Base-by-base conservation (phyloP, 2,888 invertebrate genomes). In the Hydraecia micacea region DNA sequence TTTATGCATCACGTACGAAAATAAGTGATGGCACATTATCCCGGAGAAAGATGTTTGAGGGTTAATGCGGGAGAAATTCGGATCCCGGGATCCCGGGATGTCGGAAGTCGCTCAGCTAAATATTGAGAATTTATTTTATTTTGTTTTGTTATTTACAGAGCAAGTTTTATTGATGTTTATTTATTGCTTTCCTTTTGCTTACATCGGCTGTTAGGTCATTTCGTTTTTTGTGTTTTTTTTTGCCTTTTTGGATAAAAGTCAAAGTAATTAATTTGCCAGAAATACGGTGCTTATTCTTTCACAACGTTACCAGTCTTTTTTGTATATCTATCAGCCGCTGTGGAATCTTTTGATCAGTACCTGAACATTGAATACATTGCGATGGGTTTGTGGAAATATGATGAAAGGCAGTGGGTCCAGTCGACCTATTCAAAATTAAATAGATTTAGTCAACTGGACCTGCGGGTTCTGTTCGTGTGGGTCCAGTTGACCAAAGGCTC, bases 11-110 rank as follows among this genome's bases (percentile, higher is more conserved):
- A 94, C 94, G 94, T 94, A 90, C 91, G 80, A 83, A 89, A 90
- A 90, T 94, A 93, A 94, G 92, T 91, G 92, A 89, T 91, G 90
- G 91, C 91, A 93, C 89, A 92, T 93, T 93, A 93, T 90, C 79
- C 86, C 68, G 46, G 69, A 80, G 83, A 77, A 79, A 84, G 81
- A 84, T 84, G 82, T 85, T 80, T 70, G 67, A 69, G 71, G 81
- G 81, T 75, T 76, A 77, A 78, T 75, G 60, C 58, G n/a, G 28
- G 58, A 67, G 49, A 72, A 63, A 67, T 73, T 66, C 28, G 25
- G 39, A 69, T 74, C 58, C 55, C 39, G 65, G 32, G 36, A 58
- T 68, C 36, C 60, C 28, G 65, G 52, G 62, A 58, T 65, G 66
- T 83, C n/a, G 21, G 9, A 55, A 70, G 36, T 39, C 42, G 18